A percentile compares a stretch with the other conserved stretches of the same genome.
These are phyloP conservation scores for Panthera leo DNA, from an alignment of 2,113 vertebrate species.

Conservation along the genomic window DNA sequence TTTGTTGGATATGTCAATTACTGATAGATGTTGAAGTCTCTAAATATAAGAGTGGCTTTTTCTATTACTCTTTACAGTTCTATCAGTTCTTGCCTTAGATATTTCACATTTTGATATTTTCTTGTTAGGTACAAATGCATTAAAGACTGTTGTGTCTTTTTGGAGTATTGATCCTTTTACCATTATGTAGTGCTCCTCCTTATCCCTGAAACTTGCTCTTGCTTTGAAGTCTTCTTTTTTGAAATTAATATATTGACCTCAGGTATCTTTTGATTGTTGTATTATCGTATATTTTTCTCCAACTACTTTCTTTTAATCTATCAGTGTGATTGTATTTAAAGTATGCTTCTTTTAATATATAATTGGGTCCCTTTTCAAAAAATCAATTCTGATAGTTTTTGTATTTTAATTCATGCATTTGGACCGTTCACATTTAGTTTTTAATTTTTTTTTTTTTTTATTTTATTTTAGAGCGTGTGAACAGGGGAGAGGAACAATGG, in stretches of 20 bases:
- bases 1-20: neutral
- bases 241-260: neutral
- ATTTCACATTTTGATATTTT: too few species aligned
- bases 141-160: too few species aligned
- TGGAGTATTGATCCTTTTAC: too few species aligned
- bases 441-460: too few species aligned
- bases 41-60: neutral
- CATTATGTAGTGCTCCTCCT: neutral
- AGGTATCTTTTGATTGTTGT: neutral
- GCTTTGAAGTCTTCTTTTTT: neutral
- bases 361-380: neutral
- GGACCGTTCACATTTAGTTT: too few species aligned
- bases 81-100: too few species aligned
- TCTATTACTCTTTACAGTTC: neutral
- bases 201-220: neutral
- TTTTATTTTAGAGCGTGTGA: too few species aligned
- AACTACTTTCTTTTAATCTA: neutral
- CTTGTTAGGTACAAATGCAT: too few species aligned
- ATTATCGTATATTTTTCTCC: too few species aligned
- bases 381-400: neutral
- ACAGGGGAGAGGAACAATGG: too few species aligned
- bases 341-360: neutral
- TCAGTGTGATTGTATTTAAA: neutral
- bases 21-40: neutral
- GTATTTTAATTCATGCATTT: too few species aligned